Percentiles rank a stretch among this genome's conserved stretches.
These are phyloP conservation scores for Macroteleia sp. DNA, from an alignment of 2,888 invertebrate species.

Conservation along the genomic window DNA sequence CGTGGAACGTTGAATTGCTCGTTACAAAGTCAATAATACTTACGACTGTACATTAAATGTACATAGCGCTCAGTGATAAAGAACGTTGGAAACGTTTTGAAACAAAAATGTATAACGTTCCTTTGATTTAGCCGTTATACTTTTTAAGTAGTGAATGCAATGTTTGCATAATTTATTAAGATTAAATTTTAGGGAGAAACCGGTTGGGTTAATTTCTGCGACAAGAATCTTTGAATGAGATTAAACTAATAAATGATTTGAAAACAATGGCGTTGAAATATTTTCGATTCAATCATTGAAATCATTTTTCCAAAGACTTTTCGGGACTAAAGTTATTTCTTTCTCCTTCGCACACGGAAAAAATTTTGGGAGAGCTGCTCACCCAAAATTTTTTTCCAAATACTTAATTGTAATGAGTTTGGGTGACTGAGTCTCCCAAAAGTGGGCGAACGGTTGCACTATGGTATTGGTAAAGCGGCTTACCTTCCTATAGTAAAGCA, in stretches of 20 bases:
- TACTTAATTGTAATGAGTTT: no score
- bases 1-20: neutral
- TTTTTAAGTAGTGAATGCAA: no score
- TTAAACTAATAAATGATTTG: constrained; percentile 27
- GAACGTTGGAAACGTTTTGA: neutral
- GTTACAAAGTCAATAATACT: constrained; percentile 9
- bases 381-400: no score
- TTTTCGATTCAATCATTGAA: constrained; percentile 29
- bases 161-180: neutral
- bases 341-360: no score
- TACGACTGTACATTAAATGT: constrained; percentile 8
- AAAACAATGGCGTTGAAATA: constrained; percentile 23
- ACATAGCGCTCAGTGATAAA: neutral
- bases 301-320: constrained; percentile 37
- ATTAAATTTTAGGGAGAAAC: neutral
- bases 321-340: no score
- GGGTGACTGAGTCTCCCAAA: no score
- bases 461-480: no score
- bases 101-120: no score
- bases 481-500: no score
- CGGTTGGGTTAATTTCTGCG: constrained; percentile 9
- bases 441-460: no score
- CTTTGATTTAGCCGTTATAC: no score
- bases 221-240: constrained; percentile 29
- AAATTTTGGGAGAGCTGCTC: no score